Percentiles rank a stretch among this genome's conserved stretches.
phyloP scores from a whole-genome alignment of 2,113 vertebrate species.

The Sminthopsis crassicaudata region DNA sequence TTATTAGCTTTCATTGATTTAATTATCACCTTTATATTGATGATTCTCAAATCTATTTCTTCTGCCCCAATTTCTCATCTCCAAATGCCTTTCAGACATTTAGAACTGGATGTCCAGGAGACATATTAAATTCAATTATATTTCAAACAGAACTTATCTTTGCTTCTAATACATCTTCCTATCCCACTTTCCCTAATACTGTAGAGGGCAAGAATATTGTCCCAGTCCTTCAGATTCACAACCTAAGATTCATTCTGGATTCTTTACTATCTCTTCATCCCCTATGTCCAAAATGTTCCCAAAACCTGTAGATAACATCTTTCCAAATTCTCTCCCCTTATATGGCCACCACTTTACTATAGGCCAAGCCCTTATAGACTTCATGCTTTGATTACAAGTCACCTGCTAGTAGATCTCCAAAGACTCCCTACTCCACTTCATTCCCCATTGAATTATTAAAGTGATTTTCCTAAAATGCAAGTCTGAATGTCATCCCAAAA shows the following conservation, averaged over 20 bases:
- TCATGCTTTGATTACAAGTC: neutral
- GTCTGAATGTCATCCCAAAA: neutral
- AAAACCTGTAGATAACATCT: neutral
- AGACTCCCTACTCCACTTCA: neutral
- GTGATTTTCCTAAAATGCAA: neutral
- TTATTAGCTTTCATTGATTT: neutral
- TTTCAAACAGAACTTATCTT: neutral
- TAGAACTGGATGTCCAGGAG: neutral
- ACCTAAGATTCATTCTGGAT: neutral
- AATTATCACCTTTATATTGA: neutral
- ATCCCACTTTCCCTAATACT: neutral
- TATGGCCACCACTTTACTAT: neutral
- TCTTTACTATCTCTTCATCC: neutral
- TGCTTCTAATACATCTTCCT: neutral
- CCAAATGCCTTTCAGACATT: neutral
- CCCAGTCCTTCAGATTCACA: neutral
- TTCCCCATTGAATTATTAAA: neutral
- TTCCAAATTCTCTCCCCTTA: neutral
- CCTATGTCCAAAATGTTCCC: neutral
- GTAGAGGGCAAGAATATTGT: neutral
- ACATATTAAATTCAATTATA: neutral
- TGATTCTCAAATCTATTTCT: neutral
- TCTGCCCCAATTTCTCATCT: too few relatives aligned
- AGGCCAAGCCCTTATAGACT: neutral
- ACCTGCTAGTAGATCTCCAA: neutral